Evolutionary conservation across 2,113 vertebrate genomes (phyloP), one percentile per base, ranked within the genome.

Genomic region (Lagopus leucura): DNA sequence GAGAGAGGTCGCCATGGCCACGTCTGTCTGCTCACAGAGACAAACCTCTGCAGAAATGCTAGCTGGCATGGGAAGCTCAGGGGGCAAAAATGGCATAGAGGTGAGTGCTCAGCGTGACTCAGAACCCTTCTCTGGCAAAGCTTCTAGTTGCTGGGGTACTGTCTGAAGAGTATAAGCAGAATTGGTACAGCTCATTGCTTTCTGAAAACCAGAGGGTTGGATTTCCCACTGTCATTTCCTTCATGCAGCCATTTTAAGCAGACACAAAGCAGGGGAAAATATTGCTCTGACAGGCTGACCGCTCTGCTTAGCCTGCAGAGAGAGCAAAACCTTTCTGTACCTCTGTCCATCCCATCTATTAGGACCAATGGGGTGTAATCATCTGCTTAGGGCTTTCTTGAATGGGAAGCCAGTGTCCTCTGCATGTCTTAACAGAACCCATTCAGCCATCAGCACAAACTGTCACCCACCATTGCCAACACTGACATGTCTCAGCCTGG

Each of bases 71-170:
- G 21, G 64, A 24, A 84, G 38, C 16, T 8, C 2, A 0, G 6
- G 40, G 40, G n/a, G 55, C 0, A 0, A 30, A 40, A 65, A 11
- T 3, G 71, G 82, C 75, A 8, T 1, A 5, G 70, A 45, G 54
- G 61, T 91, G 61, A 52, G 7, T 15, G 69, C 48, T 76, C 71
- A 7, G 28, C 6, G 73, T 13, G 55, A 42, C 19, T 67, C 38
- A 42, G 61, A 52, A 22, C 27, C 27, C 63, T 38, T 50, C 40
- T 32, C 11, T 5, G 36, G 24, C 72, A 20, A 32, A 1, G 20
- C 77, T 2, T 0, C 30, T 2, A 1, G 24, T 16, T 8, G n/a
- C 36, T 69, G 13, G 34, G 15, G 34, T 0, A 21, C 61, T 40
- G 57, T 57, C 70, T 52, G 57, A 61, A 17, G 6, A 15, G 36